Base-by-base conservation (phyloP, 30 jellyfish, hydroid and myxozoan genomes). In the Nemopilema nomurai region DNA sequence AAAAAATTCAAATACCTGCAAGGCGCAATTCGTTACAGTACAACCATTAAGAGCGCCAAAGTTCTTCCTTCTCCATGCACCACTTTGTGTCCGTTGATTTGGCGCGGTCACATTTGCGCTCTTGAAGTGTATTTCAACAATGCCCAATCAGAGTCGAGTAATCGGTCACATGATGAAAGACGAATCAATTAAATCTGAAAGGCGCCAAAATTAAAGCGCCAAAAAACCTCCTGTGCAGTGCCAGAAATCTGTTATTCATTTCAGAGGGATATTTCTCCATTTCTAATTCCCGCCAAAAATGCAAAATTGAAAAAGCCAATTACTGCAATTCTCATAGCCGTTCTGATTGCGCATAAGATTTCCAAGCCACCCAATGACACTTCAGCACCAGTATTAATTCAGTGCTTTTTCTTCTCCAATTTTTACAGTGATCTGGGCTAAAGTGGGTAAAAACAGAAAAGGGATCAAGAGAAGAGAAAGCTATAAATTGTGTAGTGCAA, bases 101-200 rank as follows among this genome's bases (percentile, higher is more conserved):
- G 90, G 92, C 92, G 92, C 92, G 92, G 69, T 33, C 24, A 29
- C 26, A 25, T 28, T 62, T 62, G 6, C 21, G 73, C 71, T 83
- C 86, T 62, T 18, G 22, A 50, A 19, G 31, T 1, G 85, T 17
- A 52, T 63, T 18, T 29, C 8, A 62, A 18, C 28, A 83, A 71
- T 71, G 74, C 18, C 92, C 92, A 83, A 83, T 83, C 86, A 83
- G 29, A 72, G 21, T 28, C 50, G 28, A 17, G 76, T 4, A 29
- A 4, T 33, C 6, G 28, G 51, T 83, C 86, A 83, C 80, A 63
- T 71, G 86, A 8, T 67, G 13, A n/a, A 22, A 68, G 1, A 67
- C 16, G 41, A 76, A 57, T 32, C 57, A 51, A 52, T 82, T 67
- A 66, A 51, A 68, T 49, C 25, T 30, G 28, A 33, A 26, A 20